These are phyloP conservation scores for Mormyrus hasselquistii DNA, from an alignment of 2,797 vertebrate genomes.

Conservation along the genomic window DNA sequence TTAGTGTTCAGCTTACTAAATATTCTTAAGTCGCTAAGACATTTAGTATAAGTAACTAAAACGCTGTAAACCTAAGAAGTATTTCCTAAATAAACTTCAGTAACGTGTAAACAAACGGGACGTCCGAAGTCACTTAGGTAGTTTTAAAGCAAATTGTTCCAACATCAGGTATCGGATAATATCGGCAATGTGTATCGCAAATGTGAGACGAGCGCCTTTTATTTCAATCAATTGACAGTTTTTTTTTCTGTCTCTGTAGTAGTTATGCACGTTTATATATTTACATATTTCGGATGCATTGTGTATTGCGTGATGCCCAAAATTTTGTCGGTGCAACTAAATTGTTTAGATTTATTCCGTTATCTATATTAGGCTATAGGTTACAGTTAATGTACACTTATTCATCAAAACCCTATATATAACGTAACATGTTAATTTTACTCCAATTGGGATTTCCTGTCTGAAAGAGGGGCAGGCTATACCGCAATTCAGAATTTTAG, in stretches of 20 bases:
- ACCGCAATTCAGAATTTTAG: not conserved
- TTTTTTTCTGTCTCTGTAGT: not conserved
- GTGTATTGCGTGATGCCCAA: not conserved
- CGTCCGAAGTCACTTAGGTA: not conserved
- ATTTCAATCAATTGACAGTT: not conserved
- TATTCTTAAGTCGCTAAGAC: not conserved
- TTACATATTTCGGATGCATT: not conserved
- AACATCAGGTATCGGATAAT: not conserved
- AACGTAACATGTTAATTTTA: not conserved
- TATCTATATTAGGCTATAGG: not conserved
- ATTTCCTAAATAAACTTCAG: not conserved
- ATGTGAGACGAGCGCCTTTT: not conserved
- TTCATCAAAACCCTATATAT: not conserved
- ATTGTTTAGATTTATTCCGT: not conserved
- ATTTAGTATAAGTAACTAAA: not conserved
- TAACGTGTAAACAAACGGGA: not conserved
- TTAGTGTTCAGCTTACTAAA: not conserved
- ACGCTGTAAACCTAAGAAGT: not conserved
- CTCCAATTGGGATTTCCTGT: not conserved
- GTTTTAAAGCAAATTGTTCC: not conserved
- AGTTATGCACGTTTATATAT: not conserved
- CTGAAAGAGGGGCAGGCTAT: not conserved
- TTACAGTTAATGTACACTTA: not conserved
- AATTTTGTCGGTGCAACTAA: not conserved
- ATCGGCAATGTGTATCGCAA: not conserved